Evolutionary conservation across 1,140 invertebrate genomes (phyloP), one percentile per base, ranked within the genome.

Genomic region (Megalonaias nervosa): DNA sequence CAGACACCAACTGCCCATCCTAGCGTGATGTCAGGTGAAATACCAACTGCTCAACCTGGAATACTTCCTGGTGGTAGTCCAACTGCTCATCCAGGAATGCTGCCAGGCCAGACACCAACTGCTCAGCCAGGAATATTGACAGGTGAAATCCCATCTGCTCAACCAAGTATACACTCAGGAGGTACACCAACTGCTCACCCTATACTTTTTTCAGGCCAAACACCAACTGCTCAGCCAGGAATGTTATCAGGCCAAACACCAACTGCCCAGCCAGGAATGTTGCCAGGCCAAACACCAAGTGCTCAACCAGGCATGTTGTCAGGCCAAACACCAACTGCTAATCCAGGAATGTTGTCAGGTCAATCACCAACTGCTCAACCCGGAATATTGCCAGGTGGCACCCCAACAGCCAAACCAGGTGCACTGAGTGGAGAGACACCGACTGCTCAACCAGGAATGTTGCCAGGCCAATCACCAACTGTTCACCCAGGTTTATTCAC

Each of bases 1-100:
- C 58, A 68, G 17, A 59, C 73, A 6, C 73, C 73, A 67, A 75
- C 73, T 26, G 73, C 73, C 15, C 57, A 75, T 17, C 73, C 73
- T 31, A 21, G 17, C n/a, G 17, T 60, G 61, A 17, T 19, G 19
- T 17, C 17, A 21, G 48, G 21, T 17, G 13, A 31, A 16, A n/a
- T 26, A 5, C 58, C 75, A 17, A 75, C 81, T 59, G 61, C 67
- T 38, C 19, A 59, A n/a, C 75, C 71, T 59, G 26, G 26, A 57
- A 38, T 60, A 55, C 2, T 59, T 2, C 55, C 73, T 21, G 73
- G 66, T 59, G 38, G 58, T n/a, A 38, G 65, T 19, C 73, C 73
- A 68, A 60, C 73, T 12, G 73, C 73, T 68, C 26, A 67, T 61
- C 73, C 73, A 58, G 48, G 21, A 26, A 23, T 68, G 58, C 12